Conservation (phyloP, 2,888 invertebrate genomes). For the Celastrina argiolus region DNA sequence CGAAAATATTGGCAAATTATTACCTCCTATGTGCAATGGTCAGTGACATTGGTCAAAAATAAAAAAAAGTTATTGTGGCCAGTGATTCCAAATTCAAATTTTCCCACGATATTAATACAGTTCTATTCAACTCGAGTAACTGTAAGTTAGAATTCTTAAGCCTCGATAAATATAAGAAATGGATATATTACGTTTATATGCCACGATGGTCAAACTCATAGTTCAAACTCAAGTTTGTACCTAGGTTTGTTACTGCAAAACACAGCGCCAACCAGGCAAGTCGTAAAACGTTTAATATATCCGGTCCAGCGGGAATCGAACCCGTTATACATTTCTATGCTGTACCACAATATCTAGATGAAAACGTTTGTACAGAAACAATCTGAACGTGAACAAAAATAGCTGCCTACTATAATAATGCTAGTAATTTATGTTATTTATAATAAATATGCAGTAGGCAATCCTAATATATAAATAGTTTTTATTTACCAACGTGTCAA, state of each 20-base stretch:
- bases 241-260: background rate
- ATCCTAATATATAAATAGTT: too few species aligned
- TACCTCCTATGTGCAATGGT: background rate
- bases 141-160: too few species aligned
- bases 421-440: too few species aligned
- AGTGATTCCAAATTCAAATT: background rate
- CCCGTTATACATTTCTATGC: background rate
- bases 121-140: too few species aligned
- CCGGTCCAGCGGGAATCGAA: background rate
- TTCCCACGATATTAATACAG: background rate
- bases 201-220: background rate
- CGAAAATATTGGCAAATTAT: background rate
- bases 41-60: background rate
- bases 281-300: background rate
- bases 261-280: background rate
- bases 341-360: background rate
- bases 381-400: too few species aligned
- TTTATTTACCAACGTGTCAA: too few species aligned
- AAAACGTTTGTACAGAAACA: too few species aligned
- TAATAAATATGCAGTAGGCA: too few species aligned
- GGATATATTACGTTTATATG: background rate
- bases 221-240: background rate
- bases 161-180: too few species aligned
- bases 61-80: background rate
- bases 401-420: too few species aligned